phyloP scores from a whole-genome alignment of 64 coral and sea anemone genomes.

The Pocillopora verrucosa region DNA sequence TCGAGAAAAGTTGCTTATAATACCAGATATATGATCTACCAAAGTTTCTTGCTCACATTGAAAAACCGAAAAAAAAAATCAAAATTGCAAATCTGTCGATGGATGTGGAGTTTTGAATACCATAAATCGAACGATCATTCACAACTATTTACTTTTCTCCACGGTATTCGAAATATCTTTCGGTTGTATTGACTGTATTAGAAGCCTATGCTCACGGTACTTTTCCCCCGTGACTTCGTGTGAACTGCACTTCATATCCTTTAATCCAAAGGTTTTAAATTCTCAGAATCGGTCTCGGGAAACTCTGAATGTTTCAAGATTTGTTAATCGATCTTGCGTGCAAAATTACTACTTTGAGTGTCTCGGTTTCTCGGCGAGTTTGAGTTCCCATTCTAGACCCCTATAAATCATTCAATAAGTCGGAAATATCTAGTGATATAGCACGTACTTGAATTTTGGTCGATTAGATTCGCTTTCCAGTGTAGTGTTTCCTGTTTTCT shows the following conservation, averaged over 20 bases:
- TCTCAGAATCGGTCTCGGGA: not conserved
- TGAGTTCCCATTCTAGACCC: not conserved
- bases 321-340: not conserved
- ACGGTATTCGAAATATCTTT: not conserved
- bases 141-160: not conserved
- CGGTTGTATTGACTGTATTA: not conserved
- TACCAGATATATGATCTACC: not conserved
- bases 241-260: not conserved
- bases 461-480: not conserved
- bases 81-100: not conserved
- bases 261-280: not conserved
- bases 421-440: not conserved
- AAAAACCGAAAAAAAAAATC: not conserved
- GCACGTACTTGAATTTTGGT: conserved; percentile 6
- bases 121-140: not conserved
- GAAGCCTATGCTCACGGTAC: not conserved
- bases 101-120: not conserved
- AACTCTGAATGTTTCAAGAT: not conserved
- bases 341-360: not conserved
- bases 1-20: not conserved
- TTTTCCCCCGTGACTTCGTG: not conserved
- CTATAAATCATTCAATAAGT: conserved; percentile 15
- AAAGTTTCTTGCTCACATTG: not conserved
- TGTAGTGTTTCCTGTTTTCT: not conserved
- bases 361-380: not conserved